A percentile compares a stretch with the other conserved stretches of the same genome.
These are phyloP conservation scores for Monoplex corrugatus DNA, from an alignment of 2,888 invertebrate genomes.

Conservation along the genomic window DNA sequence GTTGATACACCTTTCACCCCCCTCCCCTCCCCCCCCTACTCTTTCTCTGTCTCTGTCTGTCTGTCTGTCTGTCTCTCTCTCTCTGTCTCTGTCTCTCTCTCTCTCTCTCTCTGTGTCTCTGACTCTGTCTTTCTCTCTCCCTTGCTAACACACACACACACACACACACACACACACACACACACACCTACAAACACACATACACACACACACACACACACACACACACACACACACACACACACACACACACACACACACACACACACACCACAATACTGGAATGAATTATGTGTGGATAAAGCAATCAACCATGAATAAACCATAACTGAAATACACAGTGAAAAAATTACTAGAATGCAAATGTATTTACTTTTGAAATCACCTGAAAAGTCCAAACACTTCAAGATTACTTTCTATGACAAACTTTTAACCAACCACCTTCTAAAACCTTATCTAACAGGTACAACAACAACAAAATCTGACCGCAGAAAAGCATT, in stretches of 20 bases:
- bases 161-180: not conserved
- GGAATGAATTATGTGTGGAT: too few species aligned
- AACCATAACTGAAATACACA: too few species aligned
- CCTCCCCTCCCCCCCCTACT: not conserved
- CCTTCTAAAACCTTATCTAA: too few species aligned
- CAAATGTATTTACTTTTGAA: too few species aligned
- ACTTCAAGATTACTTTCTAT: too few species aligned
- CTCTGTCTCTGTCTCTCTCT: not conserved
- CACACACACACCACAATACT: not conserved
- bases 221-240: not conserved
- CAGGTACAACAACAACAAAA: too few species aligned
- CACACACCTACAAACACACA: not conserved
- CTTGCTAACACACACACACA: too few species aligned
- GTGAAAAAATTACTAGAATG: too few species aligned
- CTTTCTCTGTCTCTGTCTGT: not conserved
- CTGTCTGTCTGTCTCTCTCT: not conserved
- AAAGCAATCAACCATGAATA: too few species aligned
- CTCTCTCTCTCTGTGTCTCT: not conserved
- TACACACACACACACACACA: not conserved
- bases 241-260: not conserved
- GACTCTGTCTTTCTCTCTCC: not conserved
- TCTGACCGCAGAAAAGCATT: too few species aligned
- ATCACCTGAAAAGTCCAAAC: too few species aligned
- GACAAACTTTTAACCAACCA: too few species aligned
- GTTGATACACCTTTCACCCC: not conserved